These are phyloP conservation scores for Scylla paramamosain DNA, from an alignment of 1,140 invertebrate species.

Conservation along the genomic window DNA sequence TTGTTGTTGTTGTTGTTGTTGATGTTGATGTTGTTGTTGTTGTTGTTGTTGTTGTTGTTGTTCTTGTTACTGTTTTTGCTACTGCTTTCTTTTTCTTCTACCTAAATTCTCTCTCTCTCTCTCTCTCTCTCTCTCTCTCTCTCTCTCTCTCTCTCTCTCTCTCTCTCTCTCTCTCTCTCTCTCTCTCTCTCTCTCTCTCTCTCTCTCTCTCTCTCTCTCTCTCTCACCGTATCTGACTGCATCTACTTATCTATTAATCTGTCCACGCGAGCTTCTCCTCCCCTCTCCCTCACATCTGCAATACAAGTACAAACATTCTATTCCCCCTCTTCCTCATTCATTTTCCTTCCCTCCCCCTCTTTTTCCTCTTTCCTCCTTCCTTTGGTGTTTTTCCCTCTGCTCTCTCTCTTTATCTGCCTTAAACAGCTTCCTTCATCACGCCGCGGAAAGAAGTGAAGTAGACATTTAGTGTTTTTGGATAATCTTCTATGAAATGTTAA, in stretches of 20 bases:
- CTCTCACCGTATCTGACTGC: neutral
- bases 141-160: neutral
- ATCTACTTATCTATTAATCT: neutral
- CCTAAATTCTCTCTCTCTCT: neutral
- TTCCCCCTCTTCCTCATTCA: neutral
- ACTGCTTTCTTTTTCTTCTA: no score
- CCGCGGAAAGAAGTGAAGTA: no score
- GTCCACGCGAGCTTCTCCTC: neutral
- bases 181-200: constrained; percentile 34
- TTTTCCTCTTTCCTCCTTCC: no score
- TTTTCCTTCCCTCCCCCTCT: neutral
- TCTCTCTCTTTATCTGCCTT: neutral
- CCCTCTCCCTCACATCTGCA: no score
- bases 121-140: neutral
- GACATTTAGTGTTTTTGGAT: no score
- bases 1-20: no score
- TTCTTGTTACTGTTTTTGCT: no score
- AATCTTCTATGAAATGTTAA: no score
- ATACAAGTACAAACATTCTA: no score
- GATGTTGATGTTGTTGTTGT: no score
- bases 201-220: constrained; percentile 36
- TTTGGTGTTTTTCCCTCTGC: no score
- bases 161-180: constrained; percentile 28
- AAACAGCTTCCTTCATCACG: neutral
- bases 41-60: no score